Percentiles rank a stretch among this genome's conserved stretches.
Evolutionary conservation across 1,140 invertebrate species (phyloP).

Genomic region (Drosophila arizonae): DNA sequence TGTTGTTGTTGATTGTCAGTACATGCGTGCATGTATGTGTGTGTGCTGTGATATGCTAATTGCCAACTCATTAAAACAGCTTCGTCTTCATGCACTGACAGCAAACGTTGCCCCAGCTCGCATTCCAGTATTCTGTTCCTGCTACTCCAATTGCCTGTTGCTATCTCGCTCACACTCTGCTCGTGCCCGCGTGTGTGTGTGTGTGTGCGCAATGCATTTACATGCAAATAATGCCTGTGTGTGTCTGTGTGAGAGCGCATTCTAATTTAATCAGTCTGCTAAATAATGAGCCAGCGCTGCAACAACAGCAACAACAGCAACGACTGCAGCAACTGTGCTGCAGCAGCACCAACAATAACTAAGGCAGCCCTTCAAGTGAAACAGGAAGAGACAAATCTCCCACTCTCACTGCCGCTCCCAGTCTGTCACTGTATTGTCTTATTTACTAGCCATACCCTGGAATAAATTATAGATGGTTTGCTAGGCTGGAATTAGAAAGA

Average conservation of each 20-base stretch:
- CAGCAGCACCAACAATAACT: constrained; percentile 10
- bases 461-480: background rate
- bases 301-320: constrained; percentile 9
- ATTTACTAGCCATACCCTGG: constrained; percentile 35
- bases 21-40: constrained; percentile 10
- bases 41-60: constrained; percentile 69
- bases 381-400: constrained; percentile 25
- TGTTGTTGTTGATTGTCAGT: constrained; percentile 10
- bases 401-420: background rate
- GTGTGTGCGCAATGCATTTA: constrained; percentile 43
- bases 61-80: constrained; percentile 77
- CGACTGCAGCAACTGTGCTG: too few relatives aligned
- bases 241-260: constrained; percentile 33
- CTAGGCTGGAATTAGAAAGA: background rate
- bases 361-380: constrained; percentile 22
- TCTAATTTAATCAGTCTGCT: constrained; percentile 75
- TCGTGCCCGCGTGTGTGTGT: constrained; percentile 41
- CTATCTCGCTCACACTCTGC: background rate
- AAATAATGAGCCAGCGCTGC: constrained; percentile 69
- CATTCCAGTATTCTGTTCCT: background rate
- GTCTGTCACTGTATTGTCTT: constrained; percentile 32
- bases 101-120: constrained; percentile 33
- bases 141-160: constrained; percentile 16
- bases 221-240: constrained; percentile 47
- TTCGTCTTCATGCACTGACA: constrained; percentile 62